A percentile compares a stretch with the other conserved stretches of the same genome.
phyloP scores from a whole-genome alignment of 2,113 vertebrate species.

The Dryoscopus gambensis region DNA sequence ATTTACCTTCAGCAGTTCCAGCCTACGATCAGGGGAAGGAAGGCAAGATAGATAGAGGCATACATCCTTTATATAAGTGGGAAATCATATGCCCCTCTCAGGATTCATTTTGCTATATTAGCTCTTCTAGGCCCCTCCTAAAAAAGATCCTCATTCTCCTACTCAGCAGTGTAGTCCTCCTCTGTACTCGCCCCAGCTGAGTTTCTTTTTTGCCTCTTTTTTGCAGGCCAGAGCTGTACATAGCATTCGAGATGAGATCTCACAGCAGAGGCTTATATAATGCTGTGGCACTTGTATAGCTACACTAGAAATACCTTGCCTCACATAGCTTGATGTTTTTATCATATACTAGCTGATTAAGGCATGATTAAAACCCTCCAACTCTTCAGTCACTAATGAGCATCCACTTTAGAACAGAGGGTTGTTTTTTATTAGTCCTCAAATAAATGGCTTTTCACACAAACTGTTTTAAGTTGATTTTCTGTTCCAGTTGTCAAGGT shows the following conservation, averaged over 20 bases:
- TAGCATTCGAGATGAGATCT: slow-evolving; percentile 45
- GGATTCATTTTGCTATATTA: slow-evolving; percentile 36
- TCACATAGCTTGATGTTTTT: slow-evolving; percentile 56
- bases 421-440: slow-evolving; percentile 29
- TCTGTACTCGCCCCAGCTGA: slow-evolving; percentile 64
- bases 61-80: slow-evolving; percentile 10
- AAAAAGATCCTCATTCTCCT: slow-evolving; percentile 56
- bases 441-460: slow-evolving; percentile 50
- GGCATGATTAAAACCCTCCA: slow-evolving; percentile 65
- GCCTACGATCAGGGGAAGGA: background rate
- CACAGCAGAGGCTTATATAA: slow-evolving; percentile 63
- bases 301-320: slow-evolving; percentile 62
- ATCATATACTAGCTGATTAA: slow-evolving; percentile 64
- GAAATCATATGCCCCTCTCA: background rate
- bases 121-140: slow-evolving; percentile 43
- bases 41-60: background rate
- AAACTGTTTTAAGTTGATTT: slow-evolving; percentile 37
- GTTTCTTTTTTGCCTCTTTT: slow-evolving; percentile 54
- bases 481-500: slow-evolving; percentile 47
- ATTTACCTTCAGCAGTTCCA: background rate
- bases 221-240: slow-evolving; percentile 49
- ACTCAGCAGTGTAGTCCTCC: slow-evolving; percentile 57
- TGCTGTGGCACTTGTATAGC: slow-evolving; percentile 54
- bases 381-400: slow-evolving; percentile 65
- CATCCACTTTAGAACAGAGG: slow-evolving; percentile 52